Evolutionary conservation across 1,140 invertebrate genomes (phyloP), one percentile per base, ranked within the genome.

Genomic region (Pantala flavescens): DNA sequence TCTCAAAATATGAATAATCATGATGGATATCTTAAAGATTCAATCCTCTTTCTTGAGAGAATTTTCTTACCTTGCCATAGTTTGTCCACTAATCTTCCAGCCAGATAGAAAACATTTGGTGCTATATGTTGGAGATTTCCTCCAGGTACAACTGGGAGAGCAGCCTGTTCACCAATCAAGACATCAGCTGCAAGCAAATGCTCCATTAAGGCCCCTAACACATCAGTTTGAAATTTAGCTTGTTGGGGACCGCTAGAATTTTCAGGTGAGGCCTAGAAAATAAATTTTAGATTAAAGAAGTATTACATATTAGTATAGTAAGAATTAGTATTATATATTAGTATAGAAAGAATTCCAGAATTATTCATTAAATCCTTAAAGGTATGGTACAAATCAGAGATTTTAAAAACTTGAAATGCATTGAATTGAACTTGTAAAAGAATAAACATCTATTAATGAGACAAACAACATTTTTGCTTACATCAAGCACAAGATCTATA

Each of bases 71-170:
- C 95, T 84, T 98, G 95, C 97, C 97, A 99, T 71, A 99, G 84
- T 84, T 98, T 98, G 81, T 99, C 97, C 3, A 99, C 96, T 55
- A 98, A 89, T 77, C 97, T 86, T 0, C 94, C 92, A 0, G 94
- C 91, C 74, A 98, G 87, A 80, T 98, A 97, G 80, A 96, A 97
- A 0, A 98, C 93, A 84, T 97, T 98, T 11, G 87, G 88, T 0
- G 93, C 90, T 75, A 96, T 91, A 81, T 95, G 91, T 70, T 92
- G 90, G 14, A 88, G 89, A 76, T 91, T 93, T 0, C 93, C 87
- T 2, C 91, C 86, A 28, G 91, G 90, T 36, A 93, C 88, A 43
- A 91, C 85, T 0, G 91, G 90, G 55, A 93, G 83, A 0, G 90
- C 91, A 43, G 91, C 90, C 81, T 93, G 91, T 81, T 95, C 92